Evolutionary conservation across 2,888 invertebrate genomes (phyloP), one percentile per base, ranked within the genome.

Genomic region (Crioceris asparagi): DNA sequence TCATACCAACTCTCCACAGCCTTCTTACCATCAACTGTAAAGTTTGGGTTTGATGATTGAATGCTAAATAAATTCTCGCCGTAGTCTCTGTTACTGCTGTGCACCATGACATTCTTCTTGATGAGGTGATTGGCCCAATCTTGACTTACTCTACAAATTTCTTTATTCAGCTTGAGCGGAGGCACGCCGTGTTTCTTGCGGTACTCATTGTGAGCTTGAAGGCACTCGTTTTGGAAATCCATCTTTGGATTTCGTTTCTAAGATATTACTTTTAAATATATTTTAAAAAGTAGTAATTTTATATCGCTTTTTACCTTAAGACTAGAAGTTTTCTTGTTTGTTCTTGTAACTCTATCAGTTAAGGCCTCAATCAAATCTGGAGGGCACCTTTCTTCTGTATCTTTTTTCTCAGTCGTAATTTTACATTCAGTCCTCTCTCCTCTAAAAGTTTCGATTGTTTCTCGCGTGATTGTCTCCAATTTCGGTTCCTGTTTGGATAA

Each of bases 1-100:
- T 73, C 74, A 60, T 85, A 85, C 85, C 84, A 85, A 58, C 74
- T 76, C 3, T 79, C 75, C 3, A 82, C 72, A 11, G 82, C 77
- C 50, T 81, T 79, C 47, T 71, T 70, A 11, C 81, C 80, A 32
- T 70, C 71, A 10, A 82, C 71, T 44, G 72, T 70, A n/a, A 73
- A 66, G 46, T 73, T 74, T 1, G 77, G 71, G 52, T 80, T 75
- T 6, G 76, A 69, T 31, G 79, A 75, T 67, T 78, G 79, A 41
- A 79, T 72, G 38, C 76, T 75, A 55, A 76, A 83, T 33, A 84
- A 70, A 55, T 79, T 83, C 61, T 83, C 83, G 10, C 63, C 65
- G 45, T 75, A 74, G 41, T 73, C 71, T 39, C 65, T 67, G 41
- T 72, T 71, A 14, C 70, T 67, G 40, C 76, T 69, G 51, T 77